These are phyloP conservation scores for Pomatorhinus ruficollis DNA, from an alignment of 2,113 vertebrate species.

Conservation along the genomic window DNA sequence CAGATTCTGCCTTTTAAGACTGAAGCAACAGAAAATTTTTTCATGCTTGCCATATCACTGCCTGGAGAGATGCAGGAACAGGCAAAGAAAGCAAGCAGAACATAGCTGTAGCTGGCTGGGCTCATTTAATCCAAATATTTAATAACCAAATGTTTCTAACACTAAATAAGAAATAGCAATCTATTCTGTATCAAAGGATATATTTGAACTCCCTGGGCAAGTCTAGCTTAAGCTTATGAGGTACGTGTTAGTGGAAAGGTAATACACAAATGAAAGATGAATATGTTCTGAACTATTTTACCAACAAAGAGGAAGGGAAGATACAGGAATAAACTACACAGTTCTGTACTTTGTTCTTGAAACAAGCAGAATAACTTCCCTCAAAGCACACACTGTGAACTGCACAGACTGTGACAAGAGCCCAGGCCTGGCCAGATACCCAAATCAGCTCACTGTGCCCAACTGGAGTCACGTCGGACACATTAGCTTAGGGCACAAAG, in stretches of 20 bases:
- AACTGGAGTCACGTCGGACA: not conserved
- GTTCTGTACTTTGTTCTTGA: not conserved
- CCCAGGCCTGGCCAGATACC: not conserved
- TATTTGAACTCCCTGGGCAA: not conserved
- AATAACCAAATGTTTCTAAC: not conserved
- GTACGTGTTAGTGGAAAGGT: not conserved
- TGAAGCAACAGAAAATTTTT: not conserved
- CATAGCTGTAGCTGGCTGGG: not conserved
- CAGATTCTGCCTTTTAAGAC: not conserved
- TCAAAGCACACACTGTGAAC: not conserved
- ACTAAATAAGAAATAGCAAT: not conserved
- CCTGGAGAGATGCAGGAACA: not conserved
- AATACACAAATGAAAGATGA: not conserved
- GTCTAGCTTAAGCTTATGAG: not conserved
- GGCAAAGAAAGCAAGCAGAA: not conserved
- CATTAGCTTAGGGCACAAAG: not conserved
- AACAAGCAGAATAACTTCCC: not conserved
- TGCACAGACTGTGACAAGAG: not conserved
- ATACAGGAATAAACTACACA: not conserved
- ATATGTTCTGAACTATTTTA: not conserved
- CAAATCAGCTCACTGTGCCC: not conserved
- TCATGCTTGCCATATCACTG: not conserved
- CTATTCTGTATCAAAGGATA: not conserved
- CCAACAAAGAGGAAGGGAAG: not conserved
- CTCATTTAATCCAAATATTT: constrained; percentile 19